Evolutionary conservation across 2,888 invertebrate species (phyloP), one percentile per base, ranked within the genome.

Genomic region (Trachelus tabidus): DNA sequence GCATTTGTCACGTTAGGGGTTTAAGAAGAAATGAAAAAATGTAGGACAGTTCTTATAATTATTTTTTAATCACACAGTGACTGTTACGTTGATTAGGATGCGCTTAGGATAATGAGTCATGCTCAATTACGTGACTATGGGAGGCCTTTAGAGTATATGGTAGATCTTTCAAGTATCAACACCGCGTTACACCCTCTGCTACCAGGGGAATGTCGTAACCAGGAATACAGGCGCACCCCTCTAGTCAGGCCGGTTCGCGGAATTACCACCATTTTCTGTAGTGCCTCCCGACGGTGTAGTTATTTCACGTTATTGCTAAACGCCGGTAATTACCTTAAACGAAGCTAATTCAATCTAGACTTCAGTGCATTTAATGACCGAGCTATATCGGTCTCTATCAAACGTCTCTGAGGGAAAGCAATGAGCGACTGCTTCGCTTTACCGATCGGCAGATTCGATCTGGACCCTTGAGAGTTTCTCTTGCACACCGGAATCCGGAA

Each of bases 261-360:
- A 71, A 71, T 71, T 75, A 30, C 37, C 77, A 56, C 75, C 69
- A 37, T 76, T 31, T 56, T 34, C 34, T n/a, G 75, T 34, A 37
- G 33, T 73, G n/a, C 73, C 12, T 71, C 75, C 71, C 31, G 75
- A 73, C 77, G 31, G 75, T 73, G 76, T 73, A 73, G 78, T 75
- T 77, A 75, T 79, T 79, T 75, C 75, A 35, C 75, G 77, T 80
- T 80, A 79, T 79, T 79, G 75, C 79, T 77, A 76, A 79, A 76
- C 76, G 77, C 75, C 76, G 75, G 79, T 79, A 79, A 79, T 79
- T 79, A 79, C 75, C 76, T 79, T 79, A 79, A 79, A 76, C 77
- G 77, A 73, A 69, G 76, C 74, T 79, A 79, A 79, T 79, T 79
- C 77, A 79, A 79, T 79, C 76, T 40, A 79, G 77, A 77, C 73